These are phyloP conservation scores for Tiphia femorata DNA, from an alignment of 2,888 invertebrate species.

Conservation along the genomic window DNA sequence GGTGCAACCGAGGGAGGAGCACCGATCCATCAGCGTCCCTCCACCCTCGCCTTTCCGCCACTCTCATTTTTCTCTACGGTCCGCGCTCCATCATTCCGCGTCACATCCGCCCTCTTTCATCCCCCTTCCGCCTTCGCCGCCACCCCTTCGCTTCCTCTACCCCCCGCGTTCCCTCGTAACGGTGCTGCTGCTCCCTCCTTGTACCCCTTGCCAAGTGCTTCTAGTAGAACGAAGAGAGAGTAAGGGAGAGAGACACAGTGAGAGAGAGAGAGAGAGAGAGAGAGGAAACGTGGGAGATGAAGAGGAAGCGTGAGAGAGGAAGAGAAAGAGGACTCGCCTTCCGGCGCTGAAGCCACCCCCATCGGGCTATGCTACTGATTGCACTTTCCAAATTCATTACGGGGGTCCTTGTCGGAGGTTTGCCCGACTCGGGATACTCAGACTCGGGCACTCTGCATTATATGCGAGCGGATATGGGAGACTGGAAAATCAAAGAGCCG, in stretches of 20 bases:
- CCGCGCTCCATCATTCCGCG: conserved; percentile 68
- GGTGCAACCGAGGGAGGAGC: conserved; percentile 51
- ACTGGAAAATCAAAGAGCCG: no score
- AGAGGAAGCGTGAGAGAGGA: not conserved
- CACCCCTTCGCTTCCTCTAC: conserved; percentile 18
- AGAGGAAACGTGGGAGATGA: not conserved
- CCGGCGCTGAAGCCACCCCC: conserved; percentile 13
- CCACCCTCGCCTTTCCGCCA: conserved; percentile 65
- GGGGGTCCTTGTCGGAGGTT: conserved; percentile 48
- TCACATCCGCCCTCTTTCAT: conserved; percentile 67
- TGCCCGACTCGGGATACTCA: conserved; percentile 39
- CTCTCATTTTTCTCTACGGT: conserved; percentile 69
- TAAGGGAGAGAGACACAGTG: not conserved
- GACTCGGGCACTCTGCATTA: not conserved
- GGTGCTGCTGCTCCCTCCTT: not conserved
- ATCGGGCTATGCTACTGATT: conserved; percentile 57
- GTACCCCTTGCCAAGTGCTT: not conserved
- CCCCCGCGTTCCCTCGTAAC: conserved; percentile 4
- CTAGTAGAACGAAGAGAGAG: not conserved
- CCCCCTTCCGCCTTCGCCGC: conserved; percentile 50
- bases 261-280: not conserved
- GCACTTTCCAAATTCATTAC: conserved; percentile 67
- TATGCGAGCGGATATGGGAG: no score
- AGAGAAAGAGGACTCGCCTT: not conserved
- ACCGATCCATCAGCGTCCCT: conserved; percentile 69